Evolutionary conservation across 1,140 invertebrate species (phyloP).

Genomic region (Diabrotica virgifera): DNA sequence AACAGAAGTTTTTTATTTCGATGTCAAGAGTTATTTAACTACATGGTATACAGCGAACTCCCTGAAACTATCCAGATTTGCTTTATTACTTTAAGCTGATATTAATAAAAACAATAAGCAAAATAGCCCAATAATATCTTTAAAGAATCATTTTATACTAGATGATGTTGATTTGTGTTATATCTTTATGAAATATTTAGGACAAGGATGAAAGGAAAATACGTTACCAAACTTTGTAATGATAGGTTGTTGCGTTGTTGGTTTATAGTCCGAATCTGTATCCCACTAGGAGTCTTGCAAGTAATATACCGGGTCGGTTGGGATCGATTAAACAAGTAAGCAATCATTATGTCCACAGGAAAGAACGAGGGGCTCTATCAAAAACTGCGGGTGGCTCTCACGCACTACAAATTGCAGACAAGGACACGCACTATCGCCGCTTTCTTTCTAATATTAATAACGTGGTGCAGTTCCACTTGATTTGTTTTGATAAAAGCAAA

Average conservation of each 20-base stretch:
- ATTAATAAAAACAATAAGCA: no score
- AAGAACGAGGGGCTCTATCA: conserved; percentile 22
- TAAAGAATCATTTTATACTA: not conserved
- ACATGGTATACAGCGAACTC: no score
- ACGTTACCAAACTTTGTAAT: not conserved
- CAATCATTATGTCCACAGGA: conserved; percentile 29
- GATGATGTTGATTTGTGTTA: not conserved
- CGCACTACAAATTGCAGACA: conserved; percentile 13
- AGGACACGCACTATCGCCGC: conserved; percentile 7
- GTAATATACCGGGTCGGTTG: conserved; percentile 29
- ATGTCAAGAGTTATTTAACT: no score
- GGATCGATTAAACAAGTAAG: conserved; percentile 34
- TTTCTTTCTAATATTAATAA: conserved; percentile 9
- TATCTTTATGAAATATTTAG: not conserved
- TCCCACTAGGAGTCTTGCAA: conserved; percentile 20
- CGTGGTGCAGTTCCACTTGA: not conserved
- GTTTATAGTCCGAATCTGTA: not conserved
- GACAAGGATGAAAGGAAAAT: not conserved
- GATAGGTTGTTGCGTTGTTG: not conserved
- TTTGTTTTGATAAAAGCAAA: not conserved
- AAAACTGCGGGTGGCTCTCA: conserved; percentile 27
- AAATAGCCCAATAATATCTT: not conserved
- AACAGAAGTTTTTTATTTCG: no score
- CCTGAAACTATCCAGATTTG: no score
- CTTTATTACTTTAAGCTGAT: not conserved